Evolutionary conservation across 2,113 vertebrate genomes (phyloP).

Genomic region (Syrmaticus mikado): DNA sequence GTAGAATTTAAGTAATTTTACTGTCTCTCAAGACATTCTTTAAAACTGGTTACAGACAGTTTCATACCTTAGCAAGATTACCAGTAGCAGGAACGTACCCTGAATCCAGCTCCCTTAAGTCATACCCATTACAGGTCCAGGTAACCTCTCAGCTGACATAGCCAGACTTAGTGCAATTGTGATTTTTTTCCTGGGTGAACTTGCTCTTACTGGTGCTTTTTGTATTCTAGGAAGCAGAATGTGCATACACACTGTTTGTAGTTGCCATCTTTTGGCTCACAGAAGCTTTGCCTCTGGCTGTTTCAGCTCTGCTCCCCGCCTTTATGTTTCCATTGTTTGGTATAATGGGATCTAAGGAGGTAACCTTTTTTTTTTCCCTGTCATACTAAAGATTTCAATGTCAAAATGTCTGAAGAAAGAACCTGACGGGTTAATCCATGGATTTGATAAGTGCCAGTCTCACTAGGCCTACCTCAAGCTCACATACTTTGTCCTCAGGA

Average conservation of each 20-base stretch:
- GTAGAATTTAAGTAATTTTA: not conserved
- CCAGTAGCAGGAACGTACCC: not conserved
- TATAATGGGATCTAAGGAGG: conserved; percentile 86
- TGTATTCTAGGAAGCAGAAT: conserved; percentile 86
- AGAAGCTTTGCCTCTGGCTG: conserved; percentile 86
- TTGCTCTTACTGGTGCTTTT: not conserved
- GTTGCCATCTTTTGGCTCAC: conserved; percentile 90
- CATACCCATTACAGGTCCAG: not conserved
- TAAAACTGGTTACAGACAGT: not conserved
- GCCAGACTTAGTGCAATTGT: not conserved
- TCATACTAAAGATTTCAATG: not conserved
- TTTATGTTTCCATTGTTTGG: conserved; percentile 90
- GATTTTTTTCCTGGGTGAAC: not conserved
- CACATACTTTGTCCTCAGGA: not conserved
- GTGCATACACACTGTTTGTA: conserved; percentile 87
- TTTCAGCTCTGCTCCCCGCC: conserved; percentile 89
- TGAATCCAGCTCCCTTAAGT: not conserved
- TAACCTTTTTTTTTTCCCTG: conserved; percentile 51
- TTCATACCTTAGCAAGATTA: not conserved
- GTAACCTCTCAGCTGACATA: not conserved
- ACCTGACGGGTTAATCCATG: not conserved
- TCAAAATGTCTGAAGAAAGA: not conserved
- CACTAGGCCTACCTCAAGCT: not conserved
- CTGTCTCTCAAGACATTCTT: not conserved
- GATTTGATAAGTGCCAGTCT: not conserved